Base-by-base conservation (phyloP, 2,888 invertebrate species). In the Eupithecia insigniata region DNA sequence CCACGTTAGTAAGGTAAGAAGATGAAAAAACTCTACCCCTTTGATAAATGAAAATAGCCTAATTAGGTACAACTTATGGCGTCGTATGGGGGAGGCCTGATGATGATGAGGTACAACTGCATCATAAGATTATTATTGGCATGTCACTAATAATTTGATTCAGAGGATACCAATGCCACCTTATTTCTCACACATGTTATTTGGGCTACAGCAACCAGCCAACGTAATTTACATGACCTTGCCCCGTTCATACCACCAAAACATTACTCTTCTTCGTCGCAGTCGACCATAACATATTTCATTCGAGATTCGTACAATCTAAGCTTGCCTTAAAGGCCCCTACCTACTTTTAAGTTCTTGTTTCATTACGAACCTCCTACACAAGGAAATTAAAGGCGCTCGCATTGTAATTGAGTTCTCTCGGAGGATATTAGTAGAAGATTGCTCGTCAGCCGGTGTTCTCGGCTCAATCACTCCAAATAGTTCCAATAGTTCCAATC, bases 361-460 rank as follows among this genome's bases (percentile, higher is more conserved):
- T 60, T 60, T 60, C 60, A 72, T 58, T 65, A 51, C 60, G 69
- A 55, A 55, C 55, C 26, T 72, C 78, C 84, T 85, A 83, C 83
- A 88, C 78, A 81, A 89, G 92, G 91, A 91, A 92, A 92, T 92
- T 89, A 90, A 92, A 89, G 88, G 84, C 87, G 80, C 86, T 87
- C 76, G 78, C 83, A 83, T 87, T 87, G 90, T 92, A 92, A 93
- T 93, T 88, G 90, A 92, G 92, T 94, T 94, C 87, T 85, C 85
- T 85, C 83, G 85, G 88, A 92, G 93, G 93, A 93, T 93, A 93
- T 93, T 93, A 92, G 89, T 87, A 79, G 90, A 93, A 93, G 93
- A 93, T 94, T 94, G 93, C 91, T 93, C 91, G 91, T 91, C 92
- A 92, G 87, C 86, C 85, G 84, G 85, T 85, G 89, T 91, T 89